Evolutionary conservation across 2,797 vertebrate genomes (phyloP), one percentile per base, ranked within the genome.

Genomic region (Microchirus variegatus): DNA sequence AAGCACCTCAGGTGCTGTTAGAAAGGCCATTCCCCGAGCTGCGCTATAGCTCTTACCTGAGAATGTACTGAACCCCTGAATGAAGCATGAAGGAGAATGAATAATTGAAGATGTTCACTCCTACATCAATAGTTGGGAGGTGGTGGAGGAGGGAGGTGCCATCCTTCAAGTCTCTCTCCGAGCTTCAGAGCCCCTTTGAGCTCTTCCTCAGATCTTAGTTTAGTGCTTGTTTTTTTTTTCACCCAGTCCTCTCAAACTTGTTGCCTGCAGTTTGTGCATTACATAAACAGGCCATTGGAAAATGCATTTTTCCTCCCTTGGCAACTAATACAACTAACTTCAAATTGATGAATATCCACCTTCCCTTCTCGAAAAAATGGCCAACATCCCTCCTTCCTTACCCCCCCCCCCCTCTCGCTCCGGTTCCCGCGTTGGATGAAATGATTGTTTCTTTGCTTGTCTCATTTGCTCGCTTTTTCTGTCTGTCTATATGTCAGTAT

Each of bases 401-500:
- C 75, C 70, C 71, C 78, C 85, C 70, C 75, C 70, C 71, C 78
- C 85, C 70, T 73, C 87, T 77, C 70, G 58, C 82, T 85, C 76
- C 61, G 80, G 72, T 90, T 90, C 81, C 75, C 80, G 81, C 77
- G 80, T 87, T 84, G 86, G 81, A 82, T 75, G 55, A 77, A 85
- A 78, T 90, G 85, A 78, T 77, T 79, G 82, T 87, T 74, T 80
- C 66, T 87, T 81, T 83, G 87, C 84, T 81, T 65, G 86, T 86
- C 87, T 84, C 53, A 82, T 88, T 83, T 82, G 85, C 87, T 83
- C 64, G 90, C 89, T 75, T 85, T 86, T 87, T 91, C 87, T 85
- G 89, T 91, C 87, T 89, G 89, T 92, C 80, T 88, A 83, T 86
- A 82, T 90, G 90, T 92, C 85, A 84, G 88, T 86, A 87, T 66